Evolutionary conservation across 2,888 invertebrate genomes (phyloP), one percentile per base, ranked within the genome.

Genomic region (Nematopogon swammerdamellus): DNA sequence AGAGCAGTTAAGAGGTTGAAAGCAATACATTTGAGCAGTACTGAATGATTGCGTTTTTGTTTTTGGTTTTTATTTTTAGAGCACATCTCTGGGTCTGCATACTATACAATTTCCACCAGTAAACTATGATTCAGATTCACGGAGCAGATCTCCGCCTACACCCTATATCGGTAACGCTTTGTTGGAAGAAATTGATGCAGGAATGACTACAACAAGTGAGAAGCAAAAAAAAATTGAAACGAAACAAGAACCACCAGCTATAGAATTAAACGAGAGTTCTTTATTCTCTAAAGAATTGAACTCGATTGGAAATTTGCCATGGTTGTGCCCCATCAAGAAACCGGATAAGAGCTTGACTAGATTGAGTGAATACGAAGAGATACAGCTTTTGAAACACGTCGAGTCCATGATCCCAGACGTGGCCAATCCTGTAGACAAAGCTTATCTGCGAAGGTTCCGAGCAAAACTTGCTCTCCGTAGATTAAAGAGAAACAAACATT

Each of bases 341-440:
- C 36, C 36, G 3, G 11, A 59, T 1, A 50, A 55, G 44, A 61
- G 64, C 20, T 36, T 75, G 3, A 67, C 73, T 1, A 64, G 65
- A 18, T 62, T 75, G 60, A 65, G 67, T 0, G 72, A 69, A 48
- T 80, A 80, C 54, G 72, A 75, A 46, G 80, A 80, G 56, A 60
- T 80, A 14, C 79, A 80, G 55, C 58, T 77, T 19, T 53, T 80
- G 55, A 80, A 79, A 55, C 67, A 65, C 36, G 63, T 80, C 0
- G 79, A 80, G 49, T 60, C 56, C n/a, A 46, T 76, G 46, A 66
- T 73, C 17, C 58, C 62, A 0, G 71, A 64, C 51, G 67, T 70
- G 2, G 65, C 60, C 50, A 72, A 72, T n/a, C 59, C 64, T 0
- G 59, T 56, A 25, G 65, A 64, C 51, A 68, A 63, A 52, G 65